Evolutionary conservation across 2,888 invertebrate species (phyloP), one percentile per base, ranked within the genome.

Genomic region (Aleiodes alternator): DNA sequence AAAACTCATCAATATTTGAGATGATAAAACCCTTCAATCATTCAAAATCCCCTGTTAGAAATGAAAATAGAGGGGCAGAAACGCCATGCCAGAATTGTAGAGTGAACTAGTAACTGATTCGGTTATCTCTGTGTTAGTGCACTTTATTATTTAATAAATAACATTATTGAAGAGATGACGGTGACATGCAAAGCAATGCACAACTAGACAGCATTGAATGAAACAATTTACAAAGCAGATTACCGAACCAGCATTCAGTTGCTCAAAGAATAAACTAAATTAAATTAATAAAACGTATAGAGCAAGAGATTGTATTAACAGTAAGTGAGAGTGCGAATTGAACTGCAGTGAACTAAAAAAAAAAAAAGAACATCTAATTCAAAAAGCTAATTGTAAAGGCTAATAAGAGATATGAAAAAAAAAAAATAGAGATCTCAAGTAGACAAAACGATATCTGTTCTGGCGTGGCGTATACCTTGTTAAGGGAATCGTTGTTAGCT

Each of bases 391-490:
- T 43, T 48, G 14, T 7, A 64, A 16, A 64, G 48, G 14, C 4
- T 48, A 64, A 56, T 56, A n/a, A 56, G 43, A 31, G 59, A 64
- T 64, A 29, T 23, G n/a, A 50, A 50, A 34, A 53, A 29, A 56
- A 23, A 66, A 29, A 56, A 66, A n/a, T 48, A 31, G 29, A 31
- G 3, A 7, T 53, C 53, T 53, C 34, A 34, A 53, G 11, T 53
- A 53, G 14, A 53, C 8, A 53, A 14, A 53, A 9, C 6, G 12
- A 7, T 53, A 3, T 14, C 73, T 78, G 69, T 85, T 86, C 87
- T 86, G 86, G 87, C 86, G 84, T 87, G 85, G 85, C 87, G 87
- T 88, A 84, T 89, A 95, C 95, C 93, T 94, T 94, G 82, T 94
- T 91, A 79, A 92, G 92, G 75, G 83, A 82, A 81, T 92, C 92